Conservation (phyloP, 2,113 vertebrate species). For the Oncorhynchus keta region DNA sequence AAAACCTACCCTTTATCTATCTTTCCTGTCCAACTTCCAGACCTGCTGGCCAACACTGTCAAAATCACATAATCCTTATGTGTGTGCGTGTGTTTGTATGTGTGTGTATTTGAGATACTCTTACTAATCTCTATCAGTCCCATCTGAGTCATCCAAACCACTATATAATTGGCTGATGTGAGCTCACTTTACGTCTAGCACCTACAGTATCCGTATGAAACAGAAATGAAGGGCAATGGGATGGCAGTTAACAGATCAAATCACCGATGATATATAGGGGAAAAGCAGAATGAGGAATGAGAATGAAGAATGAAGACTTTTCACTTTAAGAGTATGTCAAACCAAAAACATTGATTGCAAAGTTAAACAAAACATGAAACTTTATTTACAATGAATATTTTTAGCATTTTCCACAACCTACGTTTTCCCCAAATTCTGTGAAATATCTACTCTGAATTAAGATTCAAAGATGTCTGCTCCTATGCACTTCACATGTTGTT, state of each 20-base stretch:
- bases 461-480: no score
- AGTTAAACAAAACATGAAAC: no score
- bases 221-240: not conserved
- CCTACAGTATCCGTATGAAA: not conserved
- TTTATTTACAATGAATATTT: no score
- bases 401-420: no score
- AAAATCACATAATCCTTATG: not conserved
- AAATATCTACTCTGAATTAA: no score
- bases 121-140: not conserved
- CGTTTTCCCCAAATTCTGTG: no score
- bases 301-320: no score
- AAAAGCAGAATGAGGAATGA: no score
- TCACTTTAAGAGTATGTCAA: no score
- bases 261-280: not conserved
- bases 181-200: not conserved
- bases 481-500: no score
- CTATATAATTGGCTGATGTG: not conserved
- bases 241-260: not conserved
- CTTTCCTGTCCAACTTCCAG: not conserved
- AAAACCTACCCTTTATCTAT: conserved; percentile 36
- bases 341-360: no score
- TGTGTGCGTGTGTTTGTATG: not conserved
- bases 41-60: not conserved
- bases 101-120: conserved; percentile 1
- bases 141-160: conserved; percentile 16